A percentile compares a stretch with the other conserved stretches of the same genome.
These are phyloP conservation scores for Heliconius erato DNA, from an alignment of 2,888 invertebrate genomes.

Conservation along the genomic window DNA sequence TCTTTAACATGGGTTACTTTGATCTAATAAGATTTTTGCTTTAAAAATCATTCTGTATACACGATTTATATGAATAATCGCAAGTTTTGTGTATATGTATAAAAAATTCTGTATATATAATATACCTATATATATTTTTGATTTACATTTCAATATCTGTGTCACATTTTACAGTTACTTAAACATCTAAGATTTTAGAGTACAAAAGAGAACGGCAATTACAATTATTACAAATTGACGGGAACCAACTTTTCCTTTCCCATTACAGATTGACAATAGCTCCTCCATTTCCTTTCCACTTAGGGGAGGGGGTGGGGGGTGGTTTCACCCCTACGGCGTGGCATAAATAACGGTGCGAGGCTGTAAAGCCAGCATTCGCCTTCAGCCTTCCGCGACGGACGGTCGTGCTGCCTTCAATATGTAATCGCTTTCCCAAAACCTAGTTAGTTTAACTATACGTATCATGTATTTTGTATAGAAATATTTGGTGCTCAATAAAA, in stretches of 20 bases:
- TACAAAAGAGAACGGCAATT: slow-evolving; percentile 71
- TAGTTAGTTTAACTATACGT: slow-evolving; percentile 74
- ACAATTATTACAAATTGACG: slow-evolving; percentile 78
- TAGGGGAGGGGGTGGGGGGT: slow-evolving; percentile 60
- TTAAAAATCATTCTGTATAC: not conserved
- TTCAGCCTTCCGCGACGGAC: slow-evolving; percentile 67
- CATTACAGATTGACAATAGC: slow-evolving; percentile 80
- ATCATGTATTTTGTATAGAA: slow-evolving; percentile 79
- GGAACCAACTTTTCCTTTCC: slow-evolving; percentile 79
- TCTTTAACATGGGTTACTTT: slow-evolving; percentile 49
- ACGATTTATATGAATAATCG: slow-evolving; percentile 23
- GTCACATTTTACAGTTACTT: slow-evolving; percentile 21
- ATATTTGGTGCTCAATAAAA: slow-evolving; percentile 79
- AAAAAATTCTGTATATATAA: not conserved
- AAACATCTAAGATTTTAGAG: slow-evolving; percentile 31
- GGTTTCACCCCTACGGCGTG: slow-evolving; percentile 58
- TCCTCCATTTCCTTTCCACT: slow-evolving; percentile 78
- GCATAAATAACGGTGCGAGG: slow-evolving; percentile 67
- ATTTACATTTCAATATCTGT: slow-evolving; percentile 25
- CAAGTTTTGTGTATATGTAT: not conserved
- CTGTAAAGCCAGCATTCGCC: slow-evolving; percentile 68
- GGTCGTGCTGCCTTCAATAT: slow-evolving; percentile 69
- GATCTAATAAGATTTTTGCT: not conserved
- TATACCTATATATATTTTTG: not conserved
- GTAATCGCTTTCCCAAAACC: slow-evolving; percentile 68